These are phyloP conservation scores for Eleginops maclovinus DNA, from an alignment of 2,113 vertebrate genomes.

Conservation along the genomic window DNA sequence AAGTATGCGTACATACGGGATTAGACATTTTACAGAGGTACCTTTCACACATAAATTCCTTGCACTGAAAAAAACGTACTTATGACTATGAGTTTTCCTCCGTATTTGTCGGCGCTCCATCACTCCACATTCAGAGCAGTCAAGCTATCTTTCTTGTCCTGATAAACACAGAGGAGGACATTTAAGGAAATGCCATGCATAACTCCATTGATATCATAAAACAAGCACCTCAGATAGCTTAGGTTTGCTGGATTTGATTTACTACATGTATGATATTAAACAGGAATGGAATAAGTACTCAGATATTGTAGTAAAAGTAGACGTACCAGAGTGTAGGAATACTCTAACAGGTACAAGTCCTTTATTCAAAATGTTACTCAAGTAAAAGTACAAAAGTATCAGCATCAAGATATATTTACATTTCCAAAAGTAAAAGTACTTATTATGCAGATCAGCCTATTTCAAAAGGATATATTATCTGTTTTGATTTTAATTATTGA, in stretches of 20 bases:
- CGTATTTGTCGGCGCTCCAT: constrained; percentile 11
- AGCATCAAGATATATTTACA: too few relatives aligned
- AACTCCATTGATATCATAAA: neutral
- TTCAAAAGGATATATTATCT: too few relatives aligned
- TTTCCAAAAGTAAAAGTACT: too few relatives aligned
- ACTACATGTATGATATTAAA: neutral
- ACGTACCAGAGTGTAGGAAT: too few relatives aligned
- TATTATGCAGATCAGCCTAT: too few relatives aligned
- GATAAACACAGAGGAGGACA: constrained; percentile 10
- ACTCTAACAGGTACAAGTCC: too few relatives aligned
- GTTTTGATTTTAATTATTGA: too few relatives aligned
- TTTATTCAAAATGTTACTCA: too few relatives aligned
- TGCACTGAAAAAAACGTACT: constrained; percentile 40
- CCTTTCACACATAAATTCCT: neutral
- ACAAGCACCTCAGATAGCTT: neutral
- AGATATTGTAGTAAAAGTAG: too few relatives aligned
- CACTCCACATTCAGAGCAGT: constrained; percentile 66
- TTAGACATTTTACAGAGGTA: constrained; percentile 1
- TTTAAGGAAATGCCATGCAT: neutral
- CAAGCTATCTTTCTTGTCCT: constrained; percentile 78
- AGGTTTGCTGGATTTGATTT: neutral
- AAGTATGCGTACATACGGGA: neutral
- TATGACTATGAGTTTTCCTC: constrained; percentile 69
- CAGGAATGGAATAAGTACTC: too few relatives aligned
- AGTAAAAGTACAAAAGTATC: too few relatives aligned